A percentile compares a stretch with the other conserved stretches of the same genome.
Conservation (phyloP, 1,140 invertebrate species). For the Drosophila watanabei region DNA sequence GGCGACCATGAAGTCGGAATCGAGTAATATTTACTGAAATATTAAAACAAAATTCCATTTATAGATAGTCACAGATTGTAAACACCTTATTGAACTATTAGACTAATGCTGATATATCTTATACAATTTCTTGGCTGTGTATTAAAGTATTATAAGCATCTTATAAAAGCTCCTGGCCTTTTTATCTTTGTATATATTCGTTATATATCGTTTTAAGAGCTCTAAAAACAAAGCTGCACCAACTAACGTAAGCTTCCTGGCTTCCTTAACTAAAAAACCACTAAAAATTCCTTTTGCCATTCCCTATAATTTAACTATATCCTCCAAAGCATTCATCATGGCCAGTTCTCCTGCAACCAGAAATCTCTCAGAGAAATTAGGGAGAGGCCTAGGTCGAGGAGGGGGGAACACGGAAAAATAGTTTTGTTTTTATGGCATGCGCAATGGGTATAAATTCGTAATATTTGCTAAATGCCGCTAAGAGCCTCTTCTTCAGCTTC, state of each 20-base stretch:
- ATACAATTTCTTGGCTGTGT: background rate
- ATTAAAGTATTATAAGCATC: background rate
- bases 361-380: constrained; percentile 9
- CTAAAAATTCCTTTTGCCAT: constrained; percentile 1
- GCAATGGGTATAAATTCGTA: constrained; percentile 64
- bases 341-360: constrained; percentile 2
- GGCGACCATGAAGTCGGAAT: too few relatives aligned
- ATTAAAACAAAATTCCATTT: background rate
- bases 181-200: background rate
- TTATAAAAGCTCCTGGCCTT: background rate
- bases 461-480: constrained; percentile 76
- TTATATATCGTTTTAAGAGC: too few relatives aligned
- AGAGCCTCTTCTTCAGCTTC: constrained; percentile 50
- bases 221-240: background rate
- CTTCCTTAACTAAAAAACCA: background rate
- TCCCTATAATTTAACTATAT: constrained; percentile 24
- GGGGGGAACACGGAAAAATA: constrained; percentile 15
- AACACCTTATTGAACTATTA: background rate
- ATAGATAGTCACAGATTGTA: background rate
- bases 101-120: background rate
- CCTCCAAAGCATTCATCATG: constrained; percentile 14
- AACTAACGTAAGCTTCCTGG: background rate
- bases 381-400: constrained; percentile 7
- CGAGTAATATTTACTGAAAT: background rate
- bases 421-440: constrained; percentile 65